Evolutionary conservation across 2,888 invertebrate species (phyloP), one percentile per base, ranked within the genome.

Genomic region (Galerucella pusilla): DNA sequence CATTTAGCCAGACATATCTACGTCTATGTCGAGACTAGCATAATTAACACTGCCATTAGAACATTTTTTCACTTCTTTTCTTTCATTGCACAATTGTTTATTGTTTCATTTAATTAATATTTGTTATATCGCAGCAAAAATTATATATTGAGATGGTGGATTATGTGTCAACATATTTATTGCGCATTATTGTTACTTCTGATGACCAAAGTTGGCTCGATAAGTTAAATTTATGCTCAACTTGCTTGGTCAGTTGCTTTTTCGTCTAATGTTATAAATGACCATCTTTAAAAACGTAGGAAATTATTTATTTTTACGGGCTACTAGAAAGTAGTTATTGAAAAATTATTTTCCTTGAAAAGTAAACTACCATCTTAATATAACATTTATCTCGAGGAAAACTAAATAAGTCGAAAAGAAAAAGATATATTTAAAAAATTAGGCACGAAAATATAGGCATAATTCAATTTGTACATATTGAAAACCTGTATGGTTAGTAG

Each of bases 1-100:
- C 83, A 80, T 78, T 79, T 79, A 78, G 83, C 83, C 81, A 84
- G 83, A 86, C 86, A 86, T 86, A 86, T 86, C 86, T 79, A 80
- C 79, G 76, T 81, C 76, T 64, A 68, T 68, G 71, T 71, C 46
- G 65, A 65, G 65, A 85, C 83, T 84, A 84, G 84, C 83, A 77
- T 82, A 80, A 78, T 77, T 78, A 81, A 82, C 85, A 85, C 85
- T 85, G 85, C 85, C 85, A 84, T 83, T 82, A 80, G 78, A 75
- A 73, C 80, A 65, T 71, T 76, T 73, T 64, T 76, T 76, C 77
- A 75, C 63, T 54, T 72, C 12, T 7, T 59, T 72, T 63, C 42
- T 75, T 64, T 74, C 52, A 16, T 75, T 75, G 75, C 71, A 71
- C 71, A 71, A 71, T 72, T 42, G 7, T 42, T 42, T 42, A 42